Evolutionary conservation across 2,797 vertebrate species (phyloP).

Genomic region (Myiotriccus ornatus): DNA sequence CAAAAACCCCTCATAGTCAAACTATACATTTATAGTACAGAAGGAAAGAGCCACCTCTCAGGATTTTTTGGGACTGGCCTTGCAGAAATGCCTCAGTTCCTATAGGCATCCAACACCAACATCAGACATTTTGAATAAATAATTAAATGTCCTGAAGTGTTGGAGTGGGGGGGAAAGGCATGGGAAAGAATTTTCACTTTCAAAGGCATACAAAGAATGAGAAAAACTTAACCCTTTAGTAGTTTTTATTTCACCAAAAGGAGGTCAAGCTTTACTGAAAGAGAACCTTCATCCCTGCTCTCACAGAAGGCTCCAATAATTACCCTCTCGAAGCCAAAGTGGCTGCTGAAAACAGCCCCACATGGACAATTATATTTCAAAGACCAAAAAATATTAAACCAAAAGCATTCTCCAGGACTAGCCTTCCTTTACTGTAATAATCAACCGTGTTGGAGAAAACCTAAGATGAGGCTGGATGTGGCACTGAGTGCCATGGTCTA

Average conservation of each 20-base stretch:
- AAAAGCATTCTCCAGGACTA: background rate
- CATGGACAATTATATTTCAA: background rate
- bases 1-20: background rate
- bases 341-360: background rate
- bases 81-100: background rate
- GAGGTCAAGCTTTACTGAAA: background rate
- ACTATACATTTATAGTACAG: background rate
- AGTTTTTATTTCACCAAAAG: background rate
- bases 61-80: background rate
- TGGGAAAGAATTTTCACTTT: background rate
- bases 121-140: background rate
- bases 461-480: too few species aligned
- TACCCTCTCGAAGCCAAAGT: background rate
- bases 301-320: background rate
- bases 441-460: too few species aligned
- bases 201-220: background rate
- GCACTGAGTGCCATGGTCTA: too few species aligned
- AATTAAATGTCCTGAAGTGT: background rate
- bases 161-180: background rate
- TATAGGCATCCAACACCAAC: background rate
- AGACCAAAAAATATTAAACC: background rate
- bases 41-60: background rate
- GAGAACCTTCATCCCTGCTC: background rate
- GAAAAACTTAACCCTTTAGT: background rate
- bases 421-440: background rate